Base-by-base conservation (phyloP, 2,888 invertebrate species). In the Pyrocoelia pectoralis region DNA sequence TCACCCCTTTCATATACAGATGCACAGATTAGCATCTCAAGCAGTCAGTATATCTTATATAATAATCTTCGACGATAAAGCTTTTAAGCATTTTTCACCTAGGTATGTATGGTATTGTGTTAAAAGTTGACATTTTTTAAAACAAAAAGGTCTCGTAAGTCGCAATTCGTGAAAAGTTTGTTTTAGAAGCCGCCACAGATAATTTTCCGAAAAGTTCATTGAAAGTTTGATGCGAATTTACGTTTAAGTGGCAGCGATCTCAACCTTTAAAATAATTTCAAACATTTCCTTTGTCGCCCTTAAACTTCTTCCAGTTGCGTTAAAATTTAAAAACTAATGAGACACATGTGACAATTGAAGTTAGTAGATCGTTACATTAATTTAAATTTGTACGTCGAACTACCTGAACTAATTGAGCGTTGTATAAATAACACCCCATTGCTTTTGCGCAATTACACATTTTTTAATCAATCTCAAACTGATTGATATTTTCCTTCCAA, bases 1-100 rank as follows among this genome's bases (percentile, higher is more conserved):
- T 68, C 71, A 62, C 59, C 66, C 65, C 65, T 68, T 66, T 58
- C 60, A 67, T 68, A 68, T 68, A 68, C 67, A 69, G 65, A 70
- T 69, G 68, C 69, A 69, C 66, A 62, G 70, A 70, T 70, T 71
- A 69, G 51, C 41, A 41, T 57, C 57, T 57, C 51, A 43, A 43
- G 51, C 24, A 43, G 33, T 33, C 24, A 24, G 8, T 24, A 5
- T 24, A 24, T 24, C 24, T 8, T 24, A 24, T 24, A 24, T 24
- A n/a, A n/a, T n/a, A n/a, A n/a, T n/a, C n/a, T n/a, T 33, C 33
- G 33, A 24, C 6, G 24, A 6, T 24, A 24, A 24, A 24, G 6
- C 8, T 24, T 24, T n/a, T 2, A 33, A n/a, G 2, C n/a, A 33
- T 3, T 33, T 33, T n/a, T 8, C 33, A 33, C 8, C 33, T n/a